A percentile compares a stretch with the other conserved stretches of the same genome.
Evolutionary conservation across 2,113 vertebrate genomes (phyloP).

Genomic region (Leucoraja erinaceus): DNA sequence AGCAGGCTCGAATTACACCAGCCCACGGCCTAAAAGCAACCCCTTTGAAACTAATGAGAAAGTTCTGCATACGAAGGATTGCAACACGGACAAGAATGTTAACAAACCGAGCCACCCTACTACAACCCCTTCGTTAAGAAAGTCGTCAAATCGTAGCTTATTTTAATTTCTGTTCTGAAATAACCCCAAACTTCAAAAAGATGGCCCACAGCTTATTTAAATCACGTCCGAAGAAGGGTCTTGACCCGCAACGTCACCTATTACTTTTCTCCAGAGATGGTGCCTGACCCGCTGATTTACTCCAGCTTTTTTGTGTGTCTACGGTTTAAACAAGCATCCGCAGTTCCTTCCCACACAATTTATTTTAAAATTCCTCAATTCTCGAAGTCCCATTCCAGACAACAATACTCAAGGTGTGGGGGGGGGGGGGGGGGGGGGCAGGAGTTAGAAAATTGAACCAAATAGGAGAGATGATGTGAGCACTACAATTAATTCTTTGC

Average conservation of each 20-base stretch:
- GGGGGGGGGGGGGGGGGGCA: too few species aligned
- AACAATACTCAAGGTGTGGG: too few species aligned
- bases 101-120: conserved; percentile 9
- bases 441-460: neutral
- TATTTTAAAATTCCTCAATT: too few species aligned
- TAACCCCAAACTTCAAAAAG: neutral
- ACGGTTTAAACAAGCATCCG: too few species aligned
- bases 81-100: conserved; percentile 19
- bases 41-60: conserved; percentile 35
- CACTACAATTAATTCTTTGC: neutral
- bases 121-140: neutral
- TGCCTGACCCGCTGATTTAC: too few species aligned
- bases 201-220: neutral
- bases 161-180: conserved; percentile 9
- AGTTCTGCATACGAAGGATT: neutral
- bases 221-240: neutral
- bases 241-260: neutral
- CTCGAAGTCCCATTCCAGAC: too few species aligned
- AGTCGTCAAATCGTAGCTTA: conserved; percentile 13
- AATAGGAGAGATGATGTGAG: neutral
- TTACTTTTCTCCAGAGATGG: neutral
- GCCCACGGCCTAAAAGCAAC: neutral
- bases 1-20: conserved; percentile 23
- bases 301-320: too few species aligned
- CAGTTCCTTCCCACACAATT: too few species aligned